A percentile compares a stretch with the other conserved stretches of the same genome.
These are phyloP conservation scores for Anableps anableps DNA, from an alignment of 2,797 vertebrate species.

Conservation along the genomic window DNA sequence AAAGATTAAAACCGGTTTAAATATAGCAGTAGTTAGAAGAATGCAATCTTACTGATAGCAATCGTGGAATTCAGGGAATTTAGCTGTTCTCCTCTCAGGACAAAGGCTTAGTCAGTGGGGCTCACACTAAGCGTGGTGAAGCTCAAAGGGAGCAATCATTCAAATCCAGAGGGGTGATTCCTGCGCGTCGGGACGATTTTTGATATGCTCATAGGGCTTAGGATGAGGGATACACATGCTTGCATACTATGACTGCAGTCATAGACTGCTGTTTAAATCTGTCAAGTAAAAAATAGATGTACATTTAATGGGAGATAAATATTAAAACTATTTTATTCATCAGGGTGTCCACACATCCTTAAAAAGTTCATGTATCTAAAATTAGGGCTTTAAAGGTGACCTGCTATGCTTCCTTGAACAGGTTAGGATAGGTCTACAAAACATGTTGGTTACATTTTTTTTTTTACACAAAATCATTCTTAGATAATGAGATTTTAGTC, in stretches of 20 bases:
- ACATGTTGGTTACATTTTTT: too few species aligned
- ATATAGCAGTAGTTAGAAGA: not conserved
- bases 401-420: too few species aligned
- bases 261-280: not conserved
- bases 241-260: too few species aligned
- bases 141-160: constrained; percentile 28
- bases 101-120: constrained; percentile 61
- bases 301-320: not conserved
- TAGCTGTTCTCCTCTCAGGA: constrained; percentile 35
- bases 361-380: too few species aligned
- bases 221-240: not conserved
- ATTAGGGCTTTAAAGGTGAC: too few species aligned
- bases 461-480: too few species aligned
- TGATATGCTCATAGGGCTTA: constrained; percentile 43
- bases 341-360: not conserved
- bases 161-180: constrained; percentile 40
- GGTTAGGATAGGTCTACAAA: too few species aligned
- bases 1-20: not conserved
- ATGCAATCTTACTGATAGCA: constrained; percentile 59
- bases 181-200: constrained; percentile 24
- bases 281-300: not conserved
- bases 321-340: not conserved
- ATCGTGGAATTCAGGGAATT: constrained; percentile 80
- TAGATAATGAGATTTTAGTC: too few species aligned
- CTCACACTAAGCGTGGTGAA: constrained; percentile 33